Evolutionary conservation across 2,888 invertebrate species (phyloP), one percentile per base, ranked within the genome.

Genomic region (Lutraria lutraria): DNA sequence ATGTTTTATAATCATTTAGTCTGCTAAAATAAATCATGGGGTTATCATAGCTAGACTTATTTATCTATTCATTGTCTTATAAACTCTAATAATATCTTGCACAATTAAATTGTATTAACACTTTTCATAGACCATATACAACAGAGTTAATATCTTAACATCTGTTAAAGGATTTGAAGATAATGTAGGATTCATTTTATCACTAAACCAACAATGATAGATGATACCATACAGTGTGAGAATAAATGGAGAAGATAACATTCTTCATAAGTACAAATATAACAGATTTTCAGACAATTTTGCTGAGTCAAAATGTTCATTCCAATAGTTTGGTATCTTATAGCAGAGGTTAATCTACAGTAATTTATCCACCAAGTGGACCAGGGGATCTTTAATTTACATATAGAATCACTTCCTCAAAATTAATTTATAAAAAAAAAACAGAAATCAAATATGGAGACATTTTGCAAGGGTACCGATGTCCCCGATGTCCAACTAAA

Each of bases 201-300:
- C 63, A 68, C 25, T 68, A 68, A 68, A 68, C 25, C 63, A 68
- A 68, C 63, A 68, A 25, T 25, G 12, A 10, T 68, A 68, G 63
- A 68, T 68, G 63, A 68, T 68, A n/a, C 60, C 12, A 13, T 25
- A 68, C 63, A 68, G 63, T 68, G 63, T 25, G 63, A 68, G 63
- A 68, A 68, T 68, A 68, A 68, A 21, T 68, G 63, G 25, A 68
- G 43, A n/a, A 68, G 63, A 68, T 68, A 68, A 68, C 13, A 68
- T 25, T 60, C 6, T 68, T 68, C 25, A 25, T 68, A 68, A 68
- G 21, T 63, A 63, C 19, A 63, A n/a, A n/a, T n/a, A 63, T n/a
- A 3, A n/a, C 21, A 63, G 63, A 63, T 63, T 63, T 56, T 68
- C 25, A 25, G 43, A 43, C n/a, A n/a, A 68, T 68, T 68, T 68